Conservation (phyloP, 1,140 invertebrate species). For the Bombus pascuorum region DNA sequence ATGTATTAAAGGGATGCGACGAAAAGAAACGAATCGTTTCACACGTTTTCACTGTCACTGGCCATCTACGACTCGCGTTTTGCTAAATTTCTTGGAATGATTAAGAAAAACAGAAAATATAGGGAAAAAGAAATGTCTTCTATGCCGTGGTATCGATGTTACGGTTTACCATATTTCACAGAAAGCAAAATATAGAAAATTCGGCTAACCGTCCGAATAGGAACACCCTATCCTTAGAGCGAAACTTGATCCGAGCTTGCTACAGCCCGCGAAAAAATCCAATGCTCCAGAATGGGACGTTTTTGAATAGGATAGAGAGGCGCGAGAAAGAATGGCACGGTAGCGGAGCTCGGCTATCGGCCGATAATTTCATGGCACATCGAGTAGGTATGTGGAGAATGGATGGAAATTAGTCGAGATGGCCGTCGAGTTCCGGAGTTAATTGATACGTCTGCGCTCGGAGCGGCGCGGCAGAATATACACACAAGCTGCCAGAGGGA, state of each 20-base stretch:
- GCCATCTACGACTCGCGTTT: too few species aligned
- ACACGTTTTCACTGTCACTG: too few species aligned
- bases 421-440: slow-evolving; percentile 72
- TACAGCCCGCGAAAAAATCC: neutral
- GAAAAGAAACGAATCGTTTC: too few species aligned
- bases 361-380: slow-evolving; percentile 79
- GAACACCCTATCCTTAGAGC: too few species aligned
- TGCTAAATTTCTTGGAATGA: too few species aligned
- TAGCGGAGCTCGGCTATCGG: slow-evolving; percentile 53
- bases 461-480: slow-evolving; percentile 50
- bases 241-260: too few species aligned
- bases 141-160: too few species aligned
- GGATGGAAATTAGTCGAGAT: slow-evolving; percentile 77
- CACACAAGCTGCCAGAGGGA: slow-evolving; percentile 20
- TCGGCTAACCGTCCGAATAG: neutral
- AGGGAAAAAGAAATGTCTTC: too few species aligned
- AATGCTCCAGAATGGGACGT: neutral
- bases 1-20: too few species aligned
- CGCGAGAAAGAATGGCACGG: slow-evolving; percentile 45
- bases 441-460: slow-evolving; percentile 75
- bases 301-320: neutral
- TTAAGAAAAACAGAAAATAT: too few species aligned
- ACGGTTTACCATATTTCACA: too few species aligned
- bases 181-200: too few species aligned
- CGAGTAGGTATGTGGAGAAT: slow-evolving; percentile 73